Evolutionary conservation across 2,888 invertebrate genomes (phyloP), one percentile per base, ranked within the genome.

Genomic region (Phytoseiulus persimilis): DNA sequence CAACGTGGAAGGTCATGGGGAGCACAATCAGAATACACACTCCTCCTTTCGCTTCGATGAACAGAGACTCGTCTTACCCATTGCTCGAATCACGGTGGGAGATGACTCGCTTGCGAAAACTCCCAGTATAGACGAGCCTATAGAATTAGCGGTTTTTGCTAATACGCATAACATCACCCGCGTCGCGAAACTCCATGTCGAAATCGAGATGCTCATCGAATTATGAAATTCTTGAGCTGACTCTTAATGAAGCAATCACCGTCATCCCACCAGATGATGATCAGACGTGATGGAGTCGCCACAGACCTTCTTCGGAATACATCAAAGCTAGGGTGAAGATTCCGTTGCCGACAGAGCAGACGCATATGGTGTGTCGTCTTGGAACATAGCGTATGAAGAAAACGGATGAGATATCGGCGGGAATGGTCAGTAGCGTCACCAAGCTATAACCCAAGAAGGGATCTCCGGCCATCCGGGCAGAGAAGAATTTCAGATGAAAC

Each of bases 91-190:
- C 31, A 87, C 87, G 3, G 87, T 87, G 14, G 87, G 87, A n/a
- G 33, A 87, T 0, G 87, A 33, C 18, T 87, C 87, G n/a, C 39
- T 32, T 18, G 87, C 87, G 39, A 87, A 87, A 33, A 87, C 87
- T 87, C 87, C 87, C 87, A 87, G 18, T 9, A 45, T 39, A n/a
- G 32, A 87, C n/a, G 87, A 28, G 6, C 87, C 87, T 23, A 87
- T 32, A 11, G 32, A 6, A 39, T 87, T 87, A 18, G 31, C 28
- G 32, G 23, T 87, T 33, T 87, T 87, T 33, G 87, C 87, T 11
- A 87, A 31, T 0, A 31, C 31, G 23, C 87, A 87, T 11, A 87
- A n/a, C 6, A 87, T 32, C 0, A 87, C 87, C 9, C 87, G 87
- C 33, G 87, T 31, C 32, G 31, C 33, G 23, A 87, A 87, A 33